Evolutionary conservation across 2,113 vertebrate species (phyloP).

Genomic region (Phrynosoma platyrhinos): DNA sequence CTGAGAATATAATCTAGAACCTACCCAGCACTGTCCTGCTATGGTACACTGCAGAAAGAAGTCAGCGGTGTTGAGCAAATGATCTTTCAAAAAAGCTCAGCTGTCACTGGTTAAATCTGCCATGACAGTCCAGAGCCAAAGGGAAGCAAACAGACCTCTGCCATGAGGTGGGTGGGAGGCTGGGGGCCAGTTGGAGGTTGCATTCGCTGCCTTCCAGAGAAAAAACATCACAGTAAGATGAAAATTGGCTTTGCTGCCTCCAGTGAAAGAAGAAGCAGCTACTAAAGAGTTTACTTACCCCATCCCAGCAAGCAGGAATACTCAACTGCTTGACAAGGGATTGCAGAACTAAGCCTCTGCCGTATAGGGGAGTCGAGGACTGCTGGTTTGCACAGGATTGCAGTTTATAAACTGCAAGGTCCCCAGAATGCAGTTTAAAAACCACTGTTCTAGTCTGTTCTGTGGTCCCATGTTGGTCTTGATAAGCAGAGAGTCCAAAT

Average conservation of each 20-base stretch:
- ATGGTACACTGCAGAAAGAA: neutral
- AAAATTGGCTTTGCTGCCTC: neutral
- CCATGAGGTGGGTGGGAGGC: neutral
- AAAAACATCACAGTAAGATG: neutral
- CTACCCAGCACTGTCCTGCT: neutral
- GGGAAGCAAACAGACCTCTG: neutral
- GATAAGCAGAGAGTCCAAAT: neutral
- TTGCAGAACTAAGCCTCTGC: neutral
- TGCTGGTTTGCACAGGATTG: neutral
- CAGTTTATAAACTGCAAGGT: neutral
- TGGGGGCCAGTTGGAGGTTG: neutral
- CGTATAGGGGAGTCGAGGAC: neutral
- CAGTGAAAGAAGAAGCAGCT: neutral
- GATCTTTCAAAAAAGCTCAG: neutral
- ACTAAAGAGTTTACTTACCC: neutral
- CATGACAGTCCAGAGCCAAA: neutral
- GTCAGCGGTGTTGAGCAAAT: too few relatives aligned
- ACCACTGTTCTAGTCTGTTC: neutral
- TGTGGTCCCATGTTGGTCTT: neutral
- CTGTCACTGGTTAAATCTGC: neutral
- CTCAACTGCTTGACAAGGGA: neutral
- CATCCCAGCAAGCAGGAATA: neutral
- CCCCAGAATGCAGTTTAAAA: neutral
- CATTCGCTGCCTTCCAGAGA: neutral
- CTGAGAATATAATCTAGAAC: neutral